Evolutionary conservation across 2,888 invertebrate genomes (phyloP).

Genomic region (Chloromyia formosa): DNA sequence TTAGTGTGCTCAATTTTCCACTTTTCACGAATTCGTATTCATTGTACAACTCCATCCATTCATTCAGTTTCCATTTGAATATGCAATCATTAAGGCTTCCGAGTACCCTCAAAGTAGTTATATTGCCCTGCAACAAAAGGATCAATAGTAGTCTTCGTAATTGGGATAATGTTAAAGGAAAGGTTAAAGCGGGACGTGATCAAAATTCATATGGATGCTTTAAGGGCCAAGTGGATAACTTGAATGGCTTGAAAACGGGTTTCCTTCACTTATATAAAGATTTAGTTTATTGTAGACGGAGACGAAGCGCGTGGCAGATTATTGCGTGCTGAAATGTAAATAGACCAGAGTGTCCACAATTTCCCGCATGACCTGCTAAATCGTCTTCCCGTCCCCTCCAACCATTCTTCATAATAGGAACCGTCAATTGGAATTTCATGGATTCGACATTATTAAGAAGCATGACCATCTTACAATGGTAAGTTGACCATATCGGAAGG

Average conservation of each 20-base stretch:
- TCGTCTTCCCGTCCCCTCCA: background rate
- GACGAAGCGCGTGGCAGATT: slow-evolving; percentile 21
- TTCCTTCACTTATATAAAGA: background rate
- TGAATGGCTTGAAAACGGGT: slow-evolving; percentile 17
- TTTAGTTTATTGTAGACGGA: background rate
- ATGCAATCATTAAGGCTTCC: slow-evolving; percentile 39
- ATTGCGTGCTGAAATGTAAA: slow-evolving; percentile 40
- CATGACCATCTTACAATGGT: slow-evolving; percentile 4
- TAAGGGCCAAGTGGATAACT: slow-evolving; percentile 1
- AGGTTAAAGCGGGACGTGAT: slow-evolving; percentile 39
- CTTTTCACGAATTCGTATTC: slow-evolving; percentile 25
- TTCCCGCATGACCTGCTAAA: slow-evolving; percentile 26
- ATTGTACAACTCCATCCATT: slow-evolving; percentile 20
- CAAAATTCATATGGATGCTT: slow-evolving; percentile 30
- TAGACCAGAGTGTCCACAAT: slow-evolving; percentile 28
- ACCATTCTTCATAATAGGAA: background rate
- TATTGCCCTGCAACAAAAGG: slow-evolving; percentile 36
- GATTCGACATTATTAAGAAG: slow-evolving; percentile 23
- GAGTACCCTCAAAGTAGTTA: slow-evolving; percentile 42
- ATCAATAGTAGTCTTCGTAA: slow-evolving; percentile 34
- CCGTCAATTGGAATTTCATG: slow-evolving; percentile 14
- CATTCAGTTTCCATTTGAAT: slow-evolving; percentile 41
- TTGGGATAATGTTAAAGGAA: slow-evolving; percentile 40
- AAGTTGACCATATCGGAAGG: background rate
- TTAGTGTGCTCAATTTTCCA: background rate